phyloP scores from a whole-genome alignment of 2,113 vertebrate genomes.

The Pelusios castaneus region DNA sequence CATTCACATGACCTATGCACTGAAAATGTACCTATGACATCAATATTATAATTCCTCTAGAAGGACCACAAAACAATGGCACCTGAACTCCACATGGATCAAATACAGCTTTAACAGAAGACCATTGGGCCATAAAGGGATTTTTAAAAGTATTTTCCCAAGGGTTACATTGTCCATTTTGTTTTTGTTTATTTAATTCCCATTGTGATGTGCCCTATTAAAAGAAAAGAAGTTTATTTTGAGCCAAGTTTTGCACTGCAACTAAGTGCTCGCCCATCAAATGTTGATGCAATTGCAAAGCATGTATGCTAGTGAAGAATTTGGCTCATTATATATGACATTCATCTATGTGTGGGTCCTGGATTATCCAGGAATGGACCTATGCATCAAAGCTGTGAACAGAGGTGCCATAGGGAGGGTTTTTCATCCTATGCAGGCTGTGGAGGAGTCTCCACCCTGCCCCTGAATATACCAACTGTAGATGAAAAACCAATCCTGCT shows the following conservation, averaged over 20 bases:
- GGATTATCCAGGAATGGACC: not conserved
- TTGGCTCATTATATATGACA: not conserved
- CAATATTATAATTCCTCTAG: constrained; percentile 6
- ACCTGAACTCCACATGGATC: constrained; percentile 13
- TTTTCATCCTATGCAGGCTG: not conserved
- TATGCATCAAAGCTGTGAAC: not conserved
- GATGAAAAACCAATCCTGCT: not conserved
- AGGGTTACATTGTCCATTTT: fast-evolving
- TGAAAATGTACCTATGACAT: constrained; percentile 33
- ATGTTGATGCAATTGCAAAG: not conserved
- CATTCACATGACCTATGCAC: constrained; percentile 70
- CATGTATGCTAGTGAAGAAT: constrained; percentile 25
- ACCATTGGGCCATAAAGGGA: not conserved
- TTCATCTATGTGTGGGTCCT: not conserved
- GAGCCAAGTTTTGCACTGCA: not conserved
- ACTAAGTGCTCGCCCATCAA: not conserved
- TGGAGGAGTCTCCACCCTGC: not conserved
- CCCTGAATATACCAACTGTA: not conserved
- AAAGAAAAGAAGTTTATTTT: not conserved
- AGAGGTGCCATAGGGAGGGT: not conserved
- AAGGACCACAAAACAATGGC: constrained; percentile 25
- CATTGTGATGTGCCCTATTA: not conserved
- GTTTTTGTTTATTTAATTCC: not conserved
- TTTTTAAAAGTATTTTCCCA: not conserved
- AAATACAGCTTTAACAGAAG: not conserved